phyloP scores from a whole-genome alignment of 2,888 invertebrate species.

The Zygaena filipendulae region DNA sequence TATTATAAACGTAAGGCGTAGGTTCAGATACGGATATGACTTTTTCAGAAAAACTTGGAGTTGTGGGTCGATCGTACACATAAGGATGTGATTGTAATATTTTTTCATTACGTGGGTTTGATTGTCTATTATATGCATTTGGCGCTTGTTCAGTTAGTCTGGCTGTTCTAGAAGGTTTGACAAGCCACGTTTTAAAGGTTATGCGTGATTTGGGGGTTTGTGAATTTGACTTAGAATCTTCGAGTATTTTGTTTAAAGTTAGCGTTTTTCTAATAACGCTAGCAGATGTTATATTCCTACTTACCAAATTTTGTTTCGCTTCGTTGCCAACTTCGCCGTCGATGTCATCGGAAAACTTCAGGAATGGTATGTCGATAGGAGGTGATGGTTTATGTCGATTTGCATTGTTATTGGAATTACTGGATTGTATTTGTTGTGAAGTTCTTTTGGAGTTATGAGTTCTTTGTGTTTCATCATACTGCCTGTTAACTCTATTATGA shows the following conservation, averaged over 20 bases:
- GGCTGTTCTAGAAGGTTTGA: constrained; percentile 45
- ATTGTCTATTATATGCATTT: constrained; percentile 34
- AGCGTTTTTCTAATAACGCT: constrained; percentile 47
- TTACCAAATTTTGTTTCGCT: constrained; percentile 51
- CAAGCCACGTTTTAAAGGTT: constrained; percentile 55
- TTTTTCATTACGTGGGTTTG: constrained; percentile 26
- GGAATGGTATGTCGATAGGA: constrained; percentile 24
- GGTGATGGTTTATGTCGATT: constrained; percentile 31
- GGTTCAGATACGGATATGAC: constrained; percentile 8
- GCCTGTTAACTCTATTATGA: constrained; percentile 31
- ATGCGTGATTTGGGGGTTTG: constrained; percentile 44
- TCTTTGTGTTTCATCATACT: constrained; percentile 24
- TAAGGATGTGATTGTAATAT: too few relatives aligned
- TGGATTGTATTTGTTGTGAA: background rate
- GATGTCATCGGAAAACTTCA: constrained; percentile 26
- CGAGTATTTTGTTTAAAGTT: constrained; percentile 40
- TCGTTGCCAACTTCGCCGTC: constrained; percentile 28
- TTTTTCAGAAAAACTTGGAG: constrained; percentile 12
- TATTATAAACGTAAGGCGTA: constrained; percentile 23
- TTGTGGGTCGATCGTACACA: too few relatives aligned
- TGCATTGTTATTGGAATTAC: constrained; percentile 19
- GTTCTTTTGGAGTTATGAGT: constrained; percentile 6
- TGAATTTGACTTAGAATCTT: constrained; percentile 36
- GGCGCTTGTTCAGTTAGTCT: constrained; percentile 36
- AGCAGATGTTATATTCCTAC: constrained; percentile 34